These are phyloP conservation scores for Pao palembangensis DNA, from an alignment of 2,113 vertebrate species.

Conservation along the genomic window DNA sequence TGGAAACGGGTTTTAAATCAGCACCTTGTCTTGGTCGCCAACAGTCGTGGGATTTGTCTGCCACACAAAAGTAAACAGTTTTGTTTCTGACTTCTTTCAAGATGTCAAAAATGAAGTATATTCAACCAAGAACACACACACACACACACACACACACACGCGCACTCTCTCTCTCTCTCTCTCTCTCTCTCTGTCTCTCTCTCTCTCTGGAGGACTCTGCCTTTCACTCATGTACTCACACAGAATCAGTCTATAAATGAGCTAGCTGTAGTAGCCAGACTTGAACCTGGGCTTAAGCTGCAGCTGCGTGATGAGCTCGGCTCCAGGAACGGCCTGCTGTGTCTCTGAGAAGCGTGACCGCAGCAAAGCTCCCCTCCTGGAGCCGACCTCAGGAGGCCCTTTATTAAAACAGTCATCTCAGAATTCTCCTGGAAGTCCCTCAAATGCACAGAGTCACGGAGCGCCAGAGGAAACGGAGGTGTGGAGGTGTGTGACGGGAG, in stretches of 20 bases:
- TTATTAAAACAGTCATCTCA: conserved; percentile 5
- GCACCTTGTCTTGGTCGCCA: not conserved
- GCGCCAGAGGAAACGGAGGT: not conserved
- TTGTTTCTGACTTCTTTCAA: conserved; percentile 17
- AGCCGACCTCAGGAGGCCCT: conserved; percentile 21
- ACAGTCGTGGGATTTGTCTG: conserved; percentile 8
- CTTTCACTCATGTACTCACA: conserved; percentile 17
- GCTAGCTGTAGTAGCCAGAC: conserved; percentile 38
- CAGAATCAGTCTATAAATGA: not conserved
- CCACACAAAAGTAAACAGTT: conserved; percentile 13
- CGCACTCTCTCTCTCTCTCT: not conserved
- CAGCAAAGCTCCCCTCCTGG: conserved; percentile 13
- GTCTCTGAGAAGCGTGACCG: conserved; percentile 57
- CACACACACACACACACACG: too few relatives aligned
- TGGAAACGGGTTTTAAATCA: not conserved
- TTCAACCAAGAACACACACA: not conserved
- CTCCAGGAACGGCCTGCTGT: conserved; percentile 65
- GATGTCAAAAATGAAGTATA: conserved; percentile 22
- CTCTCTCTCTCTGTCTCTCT: not conserved
- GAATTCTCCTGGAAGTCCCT: conserved; percentile 16
- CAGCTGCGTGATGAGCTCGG: conserved; percentile 57
- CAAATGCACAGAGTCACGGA: not conserved
- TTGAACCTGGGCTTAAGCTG: conserved; percentile 52
- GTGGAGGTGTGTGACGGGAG: too few relatives aligned
- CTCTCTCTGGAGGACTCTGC: conserved; percentile 8